Conservation (phyloP, 23 tunicate genomes). For the Trididemnum nubilum region DNA sequence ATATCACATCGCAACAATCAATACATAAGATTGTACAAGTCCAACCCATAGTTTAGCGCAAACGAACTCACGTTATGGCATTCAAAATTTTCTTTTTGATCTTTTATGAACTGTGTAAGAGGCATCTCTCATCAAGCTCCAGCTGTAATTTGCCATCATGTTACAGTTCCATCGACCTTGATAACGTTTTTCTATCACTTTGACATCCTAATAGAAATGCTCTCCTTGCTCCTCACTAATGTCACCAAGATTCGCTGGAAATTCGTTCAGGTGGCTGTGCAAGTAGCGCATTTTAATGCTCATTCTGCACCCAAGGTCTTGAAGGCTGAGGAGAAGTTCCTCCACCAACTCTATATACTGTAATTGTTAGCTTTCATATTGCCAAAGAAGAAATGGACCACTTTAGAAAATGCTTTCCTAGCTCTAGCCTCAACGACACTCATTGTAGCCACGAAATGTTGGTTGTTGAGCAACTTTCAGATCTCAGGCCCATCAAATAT, state of each 20-base stretch:
- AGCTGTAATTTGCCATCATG: no score
- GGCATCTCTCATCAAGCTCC: constrained; percentile 15
- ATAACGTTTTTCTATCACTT: no score
- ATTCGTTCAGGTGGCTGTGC: constrained; percentile 11
- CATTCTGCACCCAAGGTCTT: neutral
- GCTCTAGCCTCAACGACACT: constrained; percentile 3
- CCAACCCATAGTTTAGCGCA: no score
- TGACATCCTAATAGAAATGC: no score
- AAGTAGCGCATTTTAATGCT: constrained; percentile 18
- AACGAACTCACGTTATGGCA: no score
- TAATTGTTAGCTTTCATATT: constrained; percentile 8
- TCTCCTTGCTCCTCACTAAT: no score
- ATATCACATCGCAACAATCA: neutral
- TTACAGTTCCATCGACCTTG: no score
- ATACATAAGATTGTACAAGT: no score
- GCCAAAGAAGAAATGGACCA: neutral
- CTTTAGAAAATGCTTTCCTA: constrained; percentile 12
- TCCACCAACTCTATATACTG: neutral
- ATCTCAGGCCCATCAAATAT: constrained; percentile 8
- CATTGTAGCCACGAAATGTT: no score
- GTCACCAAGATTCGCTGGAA: constrained; percentile 15
- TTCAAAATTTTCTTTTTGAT: constrained; percentile 1
- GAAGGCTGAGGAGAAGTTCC: constrained; percentile 6
- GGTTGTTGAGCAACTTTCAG: neutral
- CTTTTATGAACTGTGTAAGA: constrained; percentile 13